Conservation (phyloP, 2,797 vertebrate genomes). For the Sebastes flavidus region DNA sequence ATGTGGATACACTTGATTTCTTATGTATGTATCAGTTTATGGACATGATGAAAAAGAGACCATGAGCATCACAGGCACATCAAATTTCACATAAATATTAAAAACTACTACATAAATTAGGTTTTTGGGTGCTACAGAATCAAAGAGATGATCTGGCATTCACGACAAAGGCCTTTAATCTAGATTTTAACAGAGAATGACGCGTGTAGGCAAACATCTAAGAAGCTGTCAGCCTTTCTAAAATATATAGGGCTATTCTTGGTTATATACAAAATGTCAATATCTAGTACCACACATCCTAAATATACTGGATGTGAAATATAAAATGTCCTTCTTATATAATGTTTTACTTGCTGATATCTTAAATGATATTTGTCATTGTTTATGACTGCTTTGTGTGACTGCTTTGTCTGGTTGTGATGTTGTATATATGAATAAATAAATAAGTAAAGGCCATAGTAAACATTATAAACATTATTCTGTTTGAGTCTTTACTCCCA, state of each 20-base stretch:
- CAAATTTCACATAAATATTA: background rate
- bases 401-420: background rate
- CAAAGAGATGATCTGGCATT: background rate
- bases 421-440: background rate
- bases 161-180: background rate
- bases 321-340: background rate
- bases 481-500: background rate
- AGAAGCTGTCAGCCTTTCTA: background rate
- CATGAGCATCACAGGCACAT: background rate
- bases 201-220: background rate
- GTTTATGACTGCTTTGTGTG: background rate
- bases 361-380: background rate
- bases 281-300: background rate
- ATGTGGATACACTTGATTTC: background rate
- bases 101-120: background rate
- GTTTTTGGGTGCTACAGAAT: background rate
- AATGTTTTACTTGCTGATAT: background rate
- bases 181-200: background rate
- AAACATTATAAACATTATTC: background rate
- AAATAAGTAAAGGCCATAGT: background rate
- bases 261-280: background rate
- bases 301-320: background rate
- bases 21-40: background rate
- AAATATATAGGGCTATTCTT: background rate
- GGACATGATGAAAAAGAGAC: background rate